These are phyloP conservation scores for Halictus ligatus DNA, from an alignment of 2,888 invertebrate genomes.

Conservation along the genomic window DNA sequence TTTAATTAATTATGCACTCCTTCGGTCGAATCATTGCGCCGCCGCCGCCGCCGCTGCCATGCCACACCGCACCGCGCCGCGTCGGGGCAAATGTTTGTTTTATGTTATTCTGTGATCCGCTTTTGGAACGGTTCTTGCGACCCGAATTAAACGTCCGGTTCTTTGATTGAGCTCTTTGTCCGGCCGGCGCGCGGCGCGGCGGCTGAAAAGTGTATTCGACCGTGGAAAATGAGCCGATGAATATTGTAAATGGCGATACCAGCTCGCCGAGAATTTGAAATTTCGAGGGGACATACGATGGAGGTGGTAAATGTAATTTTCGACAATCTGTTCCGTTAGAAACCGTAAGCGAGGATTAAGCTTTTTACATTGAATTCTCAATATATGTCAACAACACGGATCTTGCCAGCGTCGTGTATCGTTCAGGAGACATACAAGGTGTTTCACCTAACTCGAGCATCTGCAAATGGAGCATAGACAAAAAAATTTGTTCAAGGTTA, in stretches of 20 bases:
- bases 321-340: background rate
- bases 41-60: background rate
- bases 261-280: background rate
- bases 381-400: too few relatives aligned
- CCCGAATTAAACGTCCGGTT: conserved; percentile 12
- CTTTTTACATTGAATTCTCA: too few relatives aligned
- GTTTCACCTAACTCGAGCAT: too few relatives aligned
- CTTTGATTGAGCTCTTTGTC: conserved; percentile 13
- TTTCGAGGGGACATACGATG: background rate
- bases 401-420: too few relatives aligned
- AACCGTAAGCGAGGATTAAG: background rate
- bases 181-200: background rate
- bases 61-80: background rate
- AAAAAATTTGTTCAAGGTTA: too few relatives aligned
- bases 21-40: conserved; percentile 3
- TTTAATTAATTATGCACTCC: conserved; percentile 7
- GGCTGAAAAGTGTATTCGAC: conserved; percentile 1
- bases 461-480: too few relatives aligned
- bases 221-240: conserved; percentile 1
- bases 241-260: background rate
- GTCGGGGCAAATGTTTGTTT: conserved; percentile 8
- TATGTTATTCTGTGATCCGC: conserved; percentile 8
- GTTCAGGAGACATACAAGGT: too few relatives aligned
- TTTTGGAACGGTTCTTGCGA: background rate
- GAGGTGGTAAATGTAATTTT: background rate